Evolutionary conservation across 2,797 vertebrate species (phyloP), one percentile per base, ranked within the genome.

Genomic region (Enteromius mattozi): DNA sequence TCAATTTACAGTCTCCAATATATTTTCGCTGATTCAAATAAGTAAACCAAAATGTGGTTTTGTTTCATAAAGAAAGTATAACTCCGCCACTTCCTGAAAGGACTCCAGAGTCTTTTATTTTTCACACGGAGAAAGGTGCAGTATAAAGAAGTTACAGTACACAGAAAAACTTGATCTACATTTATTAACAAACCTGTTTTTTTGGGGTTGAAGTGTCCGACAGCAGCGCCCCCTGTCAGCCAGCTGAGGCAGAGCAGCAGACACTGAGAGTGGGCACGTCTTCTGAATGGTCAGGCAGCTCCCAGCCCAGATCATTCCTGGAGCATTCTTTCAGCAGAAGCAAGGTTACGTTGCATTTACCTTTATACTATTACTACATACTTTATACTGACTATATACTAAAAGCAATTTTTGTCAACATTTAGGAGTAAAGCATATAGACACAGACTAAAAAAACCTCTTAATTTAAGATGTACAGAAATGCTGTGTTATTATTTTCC

Each of bases 31-130:
- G n/a, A 81, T 35, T 21, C 12, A 42, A 63, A 10, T 24, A 13
- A 45, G 10, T 45, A 12, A 45, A 45, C 42, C 42, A 45, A 12
- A 45, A 45, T 45, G 24, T 2, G 61, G 9, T 30, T 79, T 21
- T 84, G 19, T 79, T 72, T 30, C 24, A 14, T 45, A 21, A 3
- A 37, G 80, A 40, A 6, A 33, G 51, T 17, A 1, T 66, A 8
- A 94, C 92, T 83, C 92, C 92, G 10, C 93, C 95, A 0, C 92
- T 97, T 77, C 96, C 96, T 71, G 93, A 94, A 86, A 94, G 96
- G 92, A 96, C 96, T 3, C 92, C 90, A 0, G 95, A 96, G 71
- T 96, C 95, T 0, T 96, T 95, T 84, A 17, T 96, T 83, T 88
- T 96, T 37, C 90, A 94, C 49, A 91, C 92, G 47, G 91, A 92